These are phyloP conservation scores for Cyclophora albipunctata DNA, from an alignment of 2,888 invertebrate species.

Conservation along the genomic window DNA sequence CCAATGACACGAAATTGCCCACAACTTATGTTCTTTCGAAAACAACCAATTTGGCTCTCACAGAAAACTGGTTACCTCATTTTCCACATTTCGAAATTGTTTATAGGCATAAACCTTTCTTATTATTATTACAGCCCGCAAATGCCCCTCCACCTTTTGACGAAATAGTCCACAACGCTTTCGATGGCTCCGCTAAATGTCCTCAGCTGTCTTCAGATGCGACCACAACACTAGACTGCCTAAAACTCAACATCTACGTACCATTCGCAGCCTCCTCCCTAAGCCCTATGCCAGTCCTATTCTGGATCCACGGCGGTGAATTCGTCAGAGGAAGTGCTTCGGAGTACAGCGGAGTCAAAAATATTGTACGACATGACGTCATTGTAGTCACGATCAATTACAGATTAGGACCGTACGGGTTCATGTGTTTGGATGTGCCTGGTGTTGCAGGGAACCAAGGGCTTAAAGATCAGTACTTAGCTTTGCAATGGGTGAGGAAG, in stretches of 20 bases:
- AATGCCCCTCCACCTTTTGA: constrained; percentile 37
- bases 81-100: too few relatives aligned
- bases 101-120: too few relatives aligned
- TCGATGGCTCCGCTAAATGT: constrained; percentile 46
- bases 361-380: constrained; percentile 50
- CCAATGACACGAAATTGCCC: too few relatives aligned
- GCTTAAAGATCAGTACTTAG: constrained; percentile 56
- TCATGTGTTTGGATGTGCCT: constrained; percentile 58
- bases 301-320: constrained; percentile 62
- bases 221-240: constrained; percentile 69
- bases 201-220: constrained; percentile 38
- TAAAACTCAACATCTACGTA: constrained; percentile 78
- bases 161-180: constrained; percentile 48
- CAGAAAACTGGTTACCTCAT: too few relatives aligned
- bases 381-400: constrained; percentile 61
- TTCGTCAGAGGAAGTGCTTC: constrained; percentile 45
- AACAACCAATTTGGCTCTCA: too few relatives aligned
- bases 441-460: constrained; percentile 60
- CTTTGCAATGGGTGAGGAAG: constrained; percentile 52
- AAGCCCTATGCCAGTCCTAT: constrained; percentile 55
- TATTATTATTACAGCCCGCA: constrained; percentile 38
- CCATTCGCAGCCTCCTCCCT: constrained; percentile 45
- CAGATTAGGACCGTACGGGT: constrained; percentile 62
- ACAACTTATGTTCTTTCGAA: too few relatives aligned
- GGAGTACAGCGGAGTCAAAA: constrained; percentile 36